Conservation (phyloP, 2,113 vertebrate genomes). For the Salvelinus alpinus region DNA sequence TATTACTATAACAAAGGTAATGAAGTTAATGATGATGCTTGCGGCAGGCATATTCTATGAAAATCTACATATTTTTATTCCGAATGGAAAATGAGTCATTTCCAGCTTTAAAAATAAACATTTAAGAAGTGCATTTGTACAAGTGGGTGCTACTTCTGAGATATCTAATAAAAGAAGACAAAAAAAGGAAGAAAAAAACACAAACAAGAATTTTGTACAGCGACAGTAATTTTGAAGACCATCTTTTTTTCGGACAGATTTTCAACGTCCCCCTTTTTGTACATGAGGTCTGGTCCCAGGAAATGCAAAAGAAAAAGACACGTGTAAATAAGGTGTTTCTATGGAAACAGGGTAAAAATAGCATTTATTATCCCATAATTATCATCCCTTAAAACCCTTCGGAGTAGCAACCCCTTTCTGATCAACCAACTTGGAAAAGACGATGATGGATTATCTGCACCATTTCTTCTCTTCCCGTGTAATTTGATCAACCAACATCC, state of each 20-base stretch:
- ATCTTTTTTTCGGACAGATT: slow-evolving; percentile 51
- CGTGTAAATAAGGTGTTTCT: slow-evolving; percentile 54
- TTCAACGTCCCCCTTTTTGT: slow-evolving; percentile 55
- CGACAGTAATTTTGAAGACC: slow-evolving; percentile 49
- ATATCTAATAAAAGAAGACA: slow-evolving; percentile 26
- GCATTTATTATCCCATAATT: slow-evolving; percentile 24
- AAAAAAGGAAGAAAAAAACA: slow-evolving; percentile 34
- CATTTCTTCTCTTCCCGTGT: slow-evolving; percentile 8
- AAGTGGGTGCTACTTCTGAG: slow-evolving; percentile 58
- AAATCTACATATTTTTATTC: slow-evolving; percentile 55
- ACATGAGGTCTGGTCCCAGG: slow-evolving; percentile 38
- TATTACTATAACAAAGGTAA: slow-evolving; percentile 34
- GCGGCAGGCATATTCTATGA: slow-evolving; percentile 36
- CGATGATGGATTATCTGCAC: neutral
- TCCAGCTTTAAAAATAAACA: slow-evolving; percentile 51
- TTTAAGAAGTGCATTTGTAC: slow-evolving; percentile 47
- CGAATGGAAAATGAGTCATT: slow-evolving; percentile 38
- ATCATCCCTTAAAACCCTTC: slow-evolving; percentile 10
- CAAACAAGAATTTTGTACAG: slow-evolving; percentile 55
- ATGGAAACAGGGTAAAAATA: slow-evolving; percentile 62
- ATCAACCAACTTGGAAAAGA: neutral
- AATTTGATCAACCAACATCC: neutral
- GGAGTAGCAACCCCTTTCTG: neutral
- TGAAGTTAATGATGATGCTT: slow-evolving; percentile 46
- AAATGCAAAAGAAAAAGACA: slow-evolving; percentile 30